Evolutionary conservation across 2,797 vertebrate species (phyloP).

Genomic region (Sylvia borin): DNA sequence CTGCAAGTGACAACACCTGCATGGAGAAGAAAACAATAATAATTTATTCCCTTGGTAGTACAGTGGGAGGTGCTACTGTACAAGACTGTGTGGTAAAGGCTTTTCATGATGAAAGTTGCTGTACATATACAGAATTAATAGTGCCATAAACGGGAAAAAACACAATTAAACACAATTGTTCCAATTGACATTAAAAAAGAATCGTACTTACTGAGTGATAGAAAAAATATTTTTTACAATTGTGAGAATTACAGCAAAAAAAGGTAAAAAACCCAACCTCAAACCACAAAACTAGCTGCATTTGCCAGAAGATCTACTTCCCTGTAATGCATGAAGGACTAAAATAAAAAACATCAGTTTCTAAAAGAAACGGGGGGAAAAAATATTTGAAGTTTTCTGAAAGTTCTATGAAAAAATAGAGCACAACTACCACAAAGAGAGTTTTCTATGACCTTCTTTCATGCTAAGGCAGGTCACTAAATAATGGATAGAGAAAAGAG

Average conservation of each 20-base stretch:
- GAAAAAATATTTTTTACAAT: not conserved
- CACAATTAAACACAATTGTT: not conserved
- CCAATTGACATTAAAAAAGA: not conserved
- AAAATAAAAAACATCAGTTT: not conserved
- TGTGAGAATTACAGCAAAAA: not conserved
- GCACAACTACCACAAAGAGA: not conserved
- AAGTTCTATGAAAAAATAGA: not conserved
- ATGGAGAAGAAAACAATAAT: not conserved
- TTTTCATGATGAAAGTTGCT: not conserved
- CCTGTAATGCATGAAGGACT: not conserved
- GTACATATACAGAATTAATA: not conserved
- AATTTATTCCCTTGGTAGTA: not conserved
- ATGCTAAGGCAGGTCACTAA: slow-evolving; percentile 7
- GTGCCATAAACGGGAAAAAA: not conserved
- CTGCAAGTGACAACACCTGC: not conserved
- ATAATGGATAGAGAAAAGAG: slow-evolving; percentile 11
- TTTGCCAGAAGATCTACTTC: not conserved
- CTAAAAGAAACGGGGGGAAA: not conserved
- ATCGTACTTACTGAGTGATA: not conserved
- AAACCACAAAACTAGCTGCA: not conserved
- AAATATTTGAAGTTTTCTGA: not conserved
- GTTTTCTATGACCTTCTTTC: slow-evolving; percentile 28
- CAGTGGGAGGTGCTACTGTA: not conserved
- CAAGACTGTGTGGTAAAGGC: not conserved
- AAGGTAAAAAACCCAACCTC: not conserved